These are phyloP conservation scores for Tetragnatha montana DNA, from an alignment of 2,888 invertebrate genomes.

Conservation along the genomic window DNA sequence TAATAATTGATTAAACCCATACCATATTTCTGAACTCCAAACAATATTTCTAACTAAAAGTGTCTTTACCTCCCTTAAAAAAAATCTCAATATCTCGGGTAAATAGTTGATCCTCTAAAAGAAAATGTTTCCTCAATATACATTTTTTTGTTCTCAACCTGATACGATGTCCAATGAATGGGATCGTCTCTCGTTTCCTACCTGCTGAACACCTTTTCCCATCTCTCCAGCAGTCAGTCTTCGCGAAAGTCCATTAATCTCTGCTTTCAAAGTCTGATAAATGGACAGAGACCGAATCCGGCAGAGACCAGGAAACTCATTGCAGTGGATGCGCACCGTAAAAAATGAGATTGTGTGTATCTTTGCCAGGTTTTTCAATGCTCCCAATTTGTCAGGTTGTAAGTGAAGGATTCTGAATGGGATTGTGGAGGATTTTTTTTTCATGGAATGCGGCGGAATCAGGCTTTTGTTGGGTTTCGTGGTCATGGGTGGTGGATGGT, in stretches of 20 bases:
- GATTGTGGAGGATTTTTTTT: neutral
- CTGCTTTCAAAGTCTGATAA: slow-evolving; percentile 13
- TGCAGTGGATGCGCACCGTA: neutral
- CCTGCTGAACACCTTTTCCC: slow-evolving; percentile 21
- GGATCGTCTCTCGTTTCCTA: neutral
- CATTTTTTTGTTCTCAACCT: neutral
- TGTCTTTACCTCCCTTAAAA: too few relatives aligned
- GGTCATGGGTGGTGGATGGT: neutral
- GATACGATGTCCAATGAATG: neutral
- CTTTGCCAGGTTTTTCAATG: neutral
- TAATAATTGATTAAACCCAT: too few relatives aligned
- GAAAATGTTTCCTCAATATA: neutral
- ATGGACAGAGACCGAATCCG: too few relatives aligned
- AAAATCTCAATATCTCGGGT: too few relatives aligned
- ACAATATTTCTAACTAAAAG: too few relatives aligned
- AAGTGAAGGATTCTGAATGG: slow-evolving; percentile 28
- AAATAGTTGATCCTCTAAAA: neutral
- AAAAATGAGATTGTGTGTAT: neutral
- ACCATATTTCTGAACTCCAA: too few relatives aligned
- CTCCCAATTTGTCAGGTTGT: slow-evolving; percentile 51
- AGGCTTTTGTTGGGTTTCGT: neutral
- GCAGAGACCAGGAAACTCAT: slow-evolving; percentile 12
- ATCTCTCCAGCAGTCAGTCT: slow-evolving; percentile 3
- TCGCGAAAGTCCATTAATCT: slow-evolving; percentile 40
- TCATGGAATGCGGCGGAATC: neutral